Evolutionary conservation across 2,888 invertebrate genomes (phyloP), one percentile per base, ranked within the genome.

Genomic region (Gortyna flavago): DNA sequence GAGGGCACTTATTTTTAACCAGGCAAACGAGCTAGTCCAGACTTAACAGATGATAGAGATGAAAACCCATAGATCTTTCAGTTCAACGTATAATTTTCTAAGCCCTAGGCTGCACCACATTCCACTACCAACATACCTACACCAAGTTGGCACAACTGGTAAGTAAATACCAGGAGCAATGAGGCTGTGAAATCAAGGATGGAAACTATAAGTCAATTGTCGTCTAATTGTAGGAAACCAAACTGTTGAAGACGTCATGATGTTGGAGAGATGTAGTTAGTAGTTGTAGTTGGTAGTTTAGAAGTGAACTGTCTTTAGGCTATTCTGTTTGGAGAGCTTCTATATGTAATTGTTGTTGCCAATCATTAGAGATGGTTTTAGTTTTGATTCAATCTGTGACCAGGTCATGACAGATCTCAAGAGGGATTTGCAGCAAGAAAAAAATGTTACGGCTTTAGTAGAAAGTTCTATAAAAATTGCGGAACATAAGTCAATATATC

Each of bases 121-220:
- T 61, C 21, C 16, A 38, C 18, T 44, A 48, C 32, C 54, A 79
- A 73, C 29, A 65, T 57, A 54, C 21, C 3, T 44, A 66, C 13
- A 38, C 65, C 3, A 44, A 79, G 25, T 72, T 79, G 41, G 51
- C 25, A 66, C 6, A n/a, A 67, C 61, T 38, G n/a, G n/a, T n/a
- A n/a, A n/a, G 59, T 79, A 66, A 72, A 79, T 61, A 9, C 41
- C 44, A 35, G 18, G 9, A 61, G 29, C 35, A 44, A 21, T 38
- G n/a, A n/a, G 61, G 29, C 21, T 16, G n/a, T 16, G 54, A 67
- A 80, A 67, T 80, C 54, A 44, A 29, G 67, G 67, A 62, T 32
- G 29, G 62, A 62, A 75, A 79, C 76, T 78, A 59, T 61, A 72
- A 77, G 85, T 72, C 68, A 85, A 74, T 74, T 78, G 73, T 48